These are phyloP conservation scores for Etheostoma nigrum DNA, from an alignment of 2,797 vertebrate genomes.

Conservation along the genomic window DNA sequence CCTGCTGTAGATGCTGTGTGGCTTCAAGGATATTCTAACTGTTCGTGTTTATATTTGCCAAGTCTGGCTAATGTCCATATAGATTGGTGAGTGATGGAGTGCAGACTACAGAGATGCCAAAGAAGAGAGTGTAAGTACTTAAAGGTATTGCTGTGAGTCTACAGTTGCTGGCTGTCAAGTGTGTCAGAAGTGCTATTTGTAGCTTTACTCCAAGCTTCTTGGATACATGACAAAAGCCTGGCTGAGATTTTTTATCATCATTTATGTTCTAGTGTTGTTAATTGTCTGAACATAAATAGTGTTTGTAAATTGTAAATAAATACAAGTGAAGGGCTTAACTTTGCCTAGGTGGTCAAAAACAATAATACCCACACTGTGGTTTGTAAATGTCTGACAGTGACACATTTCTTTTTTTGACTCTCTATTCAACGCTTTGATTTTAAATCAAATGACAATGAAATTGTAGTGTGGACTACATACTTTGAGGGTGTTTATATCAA, in stretches of 20 bases:
- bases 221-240: constrained; percentile 2
- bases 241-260: not conserved
- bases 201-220: not conserved
- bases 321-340: not conserved
- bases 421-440: not conserved
- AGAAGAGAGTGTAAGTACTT: constrained; percentile 20
- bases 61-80: not conserved
- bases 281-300: constrained; percentile 17
- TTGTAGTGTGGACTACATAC: not conserved
- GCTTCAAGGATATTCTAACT: constrained; percentile 4
- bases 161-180: not conserved
- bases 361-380: not conserved
- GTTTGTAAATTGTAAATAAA: not conserved
- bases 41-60: constrained; percentile 18
- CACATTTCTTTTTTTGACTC: not conserved
- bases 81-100: constrained; percentile 18
- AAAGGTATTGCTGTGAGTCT: constrained; percentile 23
- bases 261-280: constrained; percentile 8
- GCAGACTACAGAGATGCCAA: constrained; percentile 27
- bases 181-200: constrained; percentile 12
- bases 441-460: not conserved
- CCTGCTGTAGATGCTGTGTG: not conserved
- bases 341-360: not conserved
- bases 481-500: not conserved
- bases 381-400: not conserved